These are phyloP conservation scores for Hemitrygon akajei DNA, from an alignment of 2,797 vertebrate species.

Conservation along the genomic window DNA sequence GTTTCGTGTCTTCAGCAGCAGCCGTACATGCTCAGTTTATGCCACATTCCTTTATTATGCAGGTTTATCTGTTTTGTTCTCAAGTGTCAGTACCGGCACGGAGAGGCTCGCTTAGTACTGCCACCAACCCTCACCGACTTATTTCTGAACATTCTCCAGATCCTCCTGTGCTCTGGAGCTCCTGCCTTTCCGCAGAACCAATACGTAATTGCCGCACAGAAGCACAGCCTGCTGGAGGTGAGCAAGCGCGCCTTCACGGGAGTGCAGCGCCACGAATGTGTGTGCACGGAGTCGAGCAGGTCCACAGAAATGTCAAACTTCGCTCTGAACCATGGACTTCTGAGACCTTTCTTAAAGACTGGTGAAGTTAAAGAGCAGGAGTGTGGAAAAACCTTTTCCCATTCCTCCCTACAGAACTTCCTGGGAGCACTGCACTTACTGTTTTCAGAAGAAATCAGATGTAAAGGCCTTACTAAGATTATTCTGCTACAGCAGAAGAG, in stretches of 20 bases:
- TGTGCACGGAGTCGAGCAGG: conserved; percentile 45
- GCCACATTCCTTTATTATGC: conserved; percentile 74
- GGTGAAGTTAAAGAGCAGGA: conserved; percentile 37
- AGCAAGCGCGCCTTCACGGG: conserved; percentile 69
- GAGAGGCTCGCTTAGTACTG: conserved; percentile 42
- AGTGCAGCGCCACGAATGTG: conserved; percentile 58
- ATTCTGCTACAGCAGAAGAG: conserved; percentile 60
- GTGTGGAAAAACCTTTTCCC: conserved; percentile 55
- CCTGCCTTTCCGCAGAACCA: background rate
- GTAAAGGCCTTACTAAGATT: conserved; percentile 63
- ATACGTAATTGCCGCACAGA: conserved; percentile 31
- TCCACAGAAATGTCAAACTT: conserved; percentile 55
- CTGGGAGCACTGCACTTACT: conserved; percentile 66
- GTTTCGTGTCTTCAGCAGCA: conserved; percentile 53
- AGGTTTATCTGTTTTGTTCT: conserved; percentile 64
- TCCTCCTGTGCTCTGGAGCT: conserved; percentile 46
- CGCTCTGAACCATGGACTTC: conserved; percentile 55
- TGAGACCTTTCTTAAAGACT: conserved; percentile 47
- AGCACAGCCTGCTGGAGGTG: conserved; percentile 50
- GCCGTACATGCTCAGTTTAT: conserved; percentile 65
- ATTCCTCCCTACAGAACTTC: conserved; percentile 72
- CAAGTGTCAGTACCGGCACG: conserved; percentile 49
- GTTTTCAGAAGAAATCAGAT: conserved; percentile 56
- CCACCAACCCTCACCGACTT: conserved; percentile 73
- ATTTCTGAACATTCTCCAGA: conserved; percentile 60